Percentiles rank a stretch among this genome's conserved stretches.
These are phyloP conservation scores for Drosophila ananassae DNA, from an alignment of 1,140 invertebrate genomes.

Conservation along the genomic window DNA sequence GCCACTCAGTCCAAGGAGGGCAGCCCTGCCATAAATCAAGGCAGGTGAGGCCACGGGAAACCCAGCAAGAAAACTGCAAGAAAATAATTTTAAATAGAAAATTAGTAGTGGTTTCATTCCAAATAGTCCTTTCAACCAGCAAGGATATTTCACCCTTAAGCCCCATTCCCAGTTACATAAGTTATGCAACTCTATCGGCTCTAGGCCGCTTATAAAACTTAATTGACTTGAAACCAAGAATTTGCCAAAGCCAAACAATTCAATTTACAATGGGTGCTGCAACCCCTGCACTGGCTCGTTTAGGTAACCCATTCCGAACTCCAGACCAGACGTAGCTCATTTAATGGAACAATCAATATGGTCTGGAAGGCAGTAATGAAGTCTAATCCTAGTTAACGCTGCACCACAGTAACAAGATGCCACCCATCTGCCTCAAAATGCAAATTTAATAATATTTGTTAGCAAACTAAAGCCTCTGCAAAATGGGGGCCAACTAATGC, in stretches of 20 bases:
- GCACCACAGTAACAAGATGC: slow-evolving; percentile 47
- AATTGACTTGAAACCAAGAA: slow-evolving; percentile 70
- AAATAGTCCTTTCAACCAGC: background rate
- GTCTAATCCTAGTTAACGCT: slow-evolving; percentile 76
- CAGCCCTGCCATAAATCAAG: slow-evolving; percentile 89
- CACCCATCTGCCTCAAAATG: slow-evolving; percentile 43
- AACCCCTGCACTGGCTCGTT: background rate
- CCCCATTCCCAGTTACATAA: slow-evolving; percentile 29
- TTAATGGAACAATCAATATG: slow-evolving; percentile 77
- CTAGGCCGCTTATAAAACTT: slow-evolving; percentile 63
- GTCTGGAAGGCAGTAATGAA: slow-evolving; percentile 66
- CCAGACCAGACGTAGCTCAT: slow-evolving; percentile 64
- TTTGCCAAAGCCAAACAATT: slow-evolving; percentile 72
- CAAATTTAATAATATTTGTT: slow-evolving; percentile 77
- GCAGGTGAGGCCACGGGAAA: slow-evolving; percentile 86
- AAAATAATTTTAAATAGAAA: background rate
- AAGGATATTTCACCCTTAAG: slow-evolving; percentile 29
- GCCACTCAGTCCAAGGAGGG: slow-evolving; percentile 88
- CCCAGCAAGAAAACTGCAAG: slow-evolving; percentile 84
- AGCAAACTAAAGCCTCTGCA: slow-evolving; percentile 59
- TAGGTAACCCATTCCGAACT: slow-evolving; percentile 7
- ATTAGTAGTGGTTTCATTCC: background rate
- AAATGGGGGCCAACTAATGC: slow-evolving; percentile 6
- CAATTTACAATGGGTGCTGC: slow-evolving; percentile 57
- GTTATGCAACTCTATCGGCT: slow-evolving; percentile 28